These are phyloP conservation scores for Rousettus madagascariensis DNA, from an alignment of 2,797 vertebrate genomes.

Conservation along the genomic window DNA sequence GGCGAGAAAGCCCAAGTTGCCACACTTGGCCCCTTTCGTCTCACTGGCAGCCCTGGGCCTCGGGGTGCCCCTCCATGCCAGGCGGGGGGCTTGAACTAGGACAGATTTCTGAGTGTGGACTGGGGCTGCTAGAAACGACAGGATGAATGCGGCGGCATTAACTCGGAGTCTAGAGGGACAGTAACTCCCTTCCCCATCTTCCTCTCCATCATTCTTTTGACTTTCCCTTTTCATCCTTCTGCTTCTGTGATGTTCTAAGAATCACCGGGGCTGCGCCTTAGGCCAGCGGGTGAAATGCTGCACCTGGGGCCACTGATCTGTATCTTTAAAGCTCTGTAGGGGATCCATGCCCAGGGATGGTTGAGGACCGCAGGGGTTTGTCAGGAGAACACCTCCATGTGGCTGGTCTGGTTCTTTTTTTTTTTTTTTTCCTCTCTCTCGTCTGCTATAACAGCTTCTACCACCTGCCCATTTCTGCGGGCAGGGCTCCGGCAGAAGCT, in stretches of 20 bases:
- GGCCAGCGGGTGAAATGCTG: neutral
- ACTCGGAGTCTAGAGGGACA: too few relatives aligned
- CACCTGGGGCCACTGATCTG: neutral
- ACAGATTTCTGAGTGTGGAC: neutral
- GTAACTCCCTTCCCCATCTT: neutral
- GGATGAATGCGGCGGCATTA: accelerated
- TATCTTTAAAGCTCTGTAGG: neutral
- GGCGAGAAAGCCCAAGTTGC: accelerated
- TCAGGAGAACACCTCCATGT: neutral
- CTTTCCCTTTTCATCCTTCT: neutral
- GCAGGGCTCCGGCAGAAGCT: neutral
- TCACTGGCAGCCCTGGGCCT: neutral
- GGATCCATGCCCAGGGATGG: neutral
- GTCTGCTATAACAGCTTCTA: neutral
- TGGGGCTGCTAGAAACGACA: too few relatives aligned
- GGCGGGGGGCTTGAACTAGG: accelerated
- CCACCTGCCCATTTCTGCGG: accelerated
- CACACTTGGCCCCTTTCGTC: accelerated
- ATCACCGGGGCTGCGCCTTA: too few relatives aligned
- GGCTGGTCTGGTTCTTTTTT: neutral
- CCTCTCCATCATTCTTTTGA: neutral
- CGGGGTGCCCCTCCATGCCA: accelerated
- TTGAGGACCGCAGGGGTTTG: neutral
- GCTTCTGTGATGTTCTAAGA: too few relatives aligned
- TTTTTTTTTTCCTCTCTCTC: too few relatives aligned